phyloP scores from a whole-genome alignment of 2,113 vertebrate species.

The Triplophysa dalaica region DNA sequence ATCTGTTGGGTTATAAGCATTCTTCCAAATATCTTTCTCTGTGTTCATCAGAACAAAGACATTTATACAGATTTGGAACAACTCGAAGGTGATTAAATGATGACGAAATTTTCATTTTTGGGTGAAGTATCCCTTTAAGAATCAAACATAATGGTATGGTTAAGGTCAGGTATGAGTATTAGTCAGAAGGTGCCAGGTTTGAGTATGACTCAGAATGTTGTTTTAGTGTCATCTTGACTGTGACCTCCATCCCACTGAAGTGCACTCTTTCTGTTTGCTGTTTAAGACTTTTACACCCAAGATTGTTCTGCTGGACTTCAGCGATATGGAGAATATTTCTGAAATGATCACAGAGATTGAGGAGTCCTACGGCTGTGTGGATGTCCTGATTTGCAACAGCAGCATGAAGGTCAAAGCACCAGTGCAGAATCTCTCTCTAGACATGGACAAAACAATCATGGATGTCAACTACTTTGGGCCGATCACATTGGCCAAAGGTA shows the following conservation, averaged over 20 bases:
- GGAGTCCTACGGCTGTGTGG: slow-evolving; percentile 91
- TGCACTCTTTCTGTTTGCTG: slow-evolving; percentile 50
- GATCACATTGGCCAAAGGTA: slow-evolving; percentile 91
- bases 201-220: too few relatives aligned
- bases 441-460: slow-evolving; percentile 93
- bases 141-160: too few relatives aligned
- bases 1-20: too few relatives aligned
- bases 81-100: too few relatives aligned
- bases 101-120: too few relatives aligned
- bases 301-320: slow-evolving; percentile 88
- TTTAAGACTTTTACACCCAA: slow-evolving; percentile 90
- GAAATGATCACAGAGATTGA: slow-evolving; percentile 84
- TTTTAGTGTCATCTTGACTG: background rate
- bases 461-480: slow-evolving; percentile 96
- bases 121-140: too few relatives aligned
- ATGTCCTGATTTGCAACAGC: slow-evolving; percentile 89
- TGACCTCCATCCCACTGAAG: slow-evolving; percentile 21
- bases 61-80: too few relatives aligned
- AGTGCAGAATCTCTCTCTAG: slow-evolving; percentile 85
- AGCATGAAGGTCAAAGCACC: slow-evolving; percentile 91
- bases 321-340: slow-evolving; percentile 82
- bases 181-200: too few relatives aligned
- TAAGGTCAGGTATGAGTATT: too few relatives aligned
- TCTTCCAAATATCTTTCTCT: too few relatives aligned
- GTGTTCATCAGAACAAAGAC: too few relatives aligned